Conservation (phyloP, 2,797 vertebrate species). For the Australoheros facetus region DNA sequence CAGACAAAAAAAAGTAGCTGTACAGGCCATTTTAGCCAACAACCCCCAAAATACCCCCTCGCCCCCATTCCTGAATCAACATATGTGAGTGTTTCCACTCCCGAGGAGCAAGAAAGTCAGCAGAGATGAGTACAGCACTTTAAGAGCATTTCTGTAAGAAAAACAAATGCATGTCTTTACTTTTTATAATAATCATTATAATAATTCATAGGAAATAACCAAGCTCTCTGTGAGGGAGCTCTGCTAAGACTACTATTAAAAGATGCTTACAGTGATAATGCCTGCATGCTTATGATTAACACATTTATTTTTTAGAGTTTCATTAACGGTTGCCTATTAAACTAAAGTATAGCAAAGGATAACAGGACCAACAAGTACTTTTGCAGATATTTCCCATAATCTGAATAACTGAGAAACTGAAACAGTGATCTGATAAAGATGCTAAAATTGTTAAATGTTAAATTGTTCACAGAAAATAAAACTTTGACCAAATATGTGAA, state of each 20-base stretch:
- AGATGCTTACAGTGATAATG: not conserved
- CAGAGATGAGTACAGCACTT: not conserved
- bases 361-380: not conserved
- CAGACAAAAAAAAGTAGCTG: not conserved
- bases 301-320: not conserved
- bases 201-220: not conserved
- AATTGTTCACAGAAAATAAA: not conserved
- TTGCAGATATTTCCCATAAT: not conserved
- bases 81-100: not conserved
- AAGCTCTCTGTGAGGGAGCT: not conserved
- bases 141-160: not conserved
- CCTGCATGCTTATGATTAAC: not conserved
- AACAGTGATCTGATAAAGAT: not conserved
- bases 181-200: not conserved
- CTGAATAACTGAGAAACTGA: not conserved
- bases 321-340: not conserved
- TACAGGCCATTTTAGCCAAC: not conserved
- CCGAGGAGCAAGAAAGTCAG: not conserved
- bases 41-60: not conserved
- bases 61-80: not conserved
- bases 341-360: not conserved
- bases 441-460: not conserved
- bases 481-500: not conserved
- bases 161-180: not conserved
- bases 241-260: not conserved